Base-by-base conservation (phyloP, 2,888 invertebrate species). In the Cheilosia scutellata region DNA sequence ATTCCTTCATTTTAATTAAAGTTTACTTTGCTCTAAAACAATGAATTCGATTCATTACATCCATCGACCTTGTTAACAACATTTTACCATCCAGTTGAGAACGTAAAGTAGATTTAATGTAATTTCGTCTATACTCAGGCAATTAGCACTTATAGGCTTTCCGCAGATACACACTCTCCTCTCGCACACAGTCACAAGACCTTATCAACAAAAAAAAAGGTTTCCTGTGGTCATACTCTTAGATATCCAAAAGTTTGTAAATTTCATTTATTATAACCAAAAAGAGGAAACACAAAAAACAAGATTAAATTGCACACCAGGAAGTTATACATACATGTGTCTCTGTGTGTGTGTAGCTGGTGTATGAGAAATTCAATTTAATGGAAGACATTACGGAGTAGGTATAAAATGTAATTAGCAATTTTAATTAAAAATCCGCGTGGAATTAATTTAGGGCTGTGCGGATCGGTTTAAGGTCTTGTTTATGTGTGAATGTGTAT, bases 351-450 rank as follows among this genome's bases (percentile, higher is more conserved):
- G 33, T 11, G 51, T 44, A 51, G 53, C 29, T 3, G 29, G 2
- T 29, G 5, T 29, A 60, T 57, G 44, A 53, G 62, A 82, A 76
- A 72, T 72, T 86, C 66, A 86, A 86, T 86, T 86, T 86, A 80
- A 86, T 86, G 60, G 76, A 49, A 66, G 63, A 68, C 82, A 72
- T 82, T 76, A 76, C 76, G 20, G 13, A 58, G 57, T 72, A 47
- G 16, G 71, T 71, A 60, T 47, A 76, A 78, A 82, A 82, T 11
- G 82, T 77, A 82, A 82, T 86, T 86, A 86, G 86, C 86, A 86
- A 86, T 86, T 86, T 86, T 86, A 86, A 86, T 86, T 86, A 86
- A 86, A 86, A 86, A 86, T 82, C 86, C 76, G 62, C 76, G 71
- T 29, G 33, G 77, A 76, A 86, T 82, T 82, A 86, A 82, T 86